A percentile compares a stretch with the other conserved stretches of the same genome.
Conservation (phyloP, 1,140 invertebrate species). For the Aphelenchoides fujianensis region DNA sequence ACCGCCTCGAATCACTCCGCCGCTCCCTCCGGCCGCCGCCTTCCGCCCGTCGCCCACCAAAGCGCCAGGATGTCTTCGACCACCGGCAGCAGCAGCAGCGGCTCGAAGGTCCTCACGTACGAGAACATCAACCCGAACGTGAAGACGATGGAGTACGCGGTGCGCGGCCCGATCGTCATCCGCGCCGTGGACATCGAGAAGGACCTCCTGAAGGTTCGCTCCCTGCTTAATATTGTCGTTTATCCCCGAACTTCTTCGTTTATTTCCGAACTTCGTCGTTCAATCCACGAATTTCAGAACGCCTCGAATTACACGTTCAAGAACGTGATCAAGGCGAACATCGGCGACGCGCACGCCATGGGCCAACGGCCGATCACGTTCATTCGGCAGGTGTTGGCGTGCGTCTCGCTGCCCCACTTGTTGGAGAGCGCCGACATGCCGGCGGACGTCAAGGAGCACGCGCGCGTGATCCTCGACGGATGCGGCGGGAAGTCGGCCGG, state of each 20-base stretch:
- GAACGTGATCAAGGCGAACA: constrained; percentile 93
- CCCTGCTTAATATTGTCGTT: constrained; percentile 1
- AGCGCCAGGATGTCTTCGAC: too few species aligned
- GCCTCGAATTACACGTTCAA: constrained; percentile 71
- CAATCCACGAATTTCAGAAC: constrained; percentile 68
- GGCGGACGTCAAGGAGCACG: constrained; percentile 78
- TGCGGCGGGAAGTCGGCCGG: constrained; percentile 79
- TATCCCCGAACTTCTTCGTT: too few species aligned
- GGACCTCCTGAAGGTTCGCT: constrained; percentile 66
- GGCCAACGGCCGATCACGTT: constrained; percentile 87
- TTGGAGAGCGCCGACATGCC: constrained; percentile 74
- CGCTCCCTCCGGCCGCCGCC: background rate
- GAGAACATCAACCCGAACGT: constrained; percentile 72
- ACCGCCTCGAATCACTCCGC: background rate
- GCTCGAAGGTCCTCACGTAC: constrained; percentile 1
- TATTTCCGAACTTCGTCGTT: too few species aligned
- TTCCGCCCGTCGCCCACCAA: too few species aligned
- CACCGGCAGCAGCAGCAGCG: too few species aligned
- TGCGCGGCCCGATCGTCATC: constrained; percentile 83
- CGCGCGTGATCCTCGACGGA: constrained; percentile 72
- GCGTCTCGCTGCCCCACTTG: constrained; percentile 75
- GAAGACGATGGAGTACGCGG: constrained; percentile 89
- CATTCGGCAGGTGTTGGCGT: constrained; percentile 73
- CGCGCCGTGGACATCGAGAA: constrained; percentile 69
- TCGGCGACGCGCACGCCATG: constrained; percentile 97